phyloP scores from a whole-genome alignment of 2,797 vertebrate species.

The Sphaeramia orbicularis region DNA sequence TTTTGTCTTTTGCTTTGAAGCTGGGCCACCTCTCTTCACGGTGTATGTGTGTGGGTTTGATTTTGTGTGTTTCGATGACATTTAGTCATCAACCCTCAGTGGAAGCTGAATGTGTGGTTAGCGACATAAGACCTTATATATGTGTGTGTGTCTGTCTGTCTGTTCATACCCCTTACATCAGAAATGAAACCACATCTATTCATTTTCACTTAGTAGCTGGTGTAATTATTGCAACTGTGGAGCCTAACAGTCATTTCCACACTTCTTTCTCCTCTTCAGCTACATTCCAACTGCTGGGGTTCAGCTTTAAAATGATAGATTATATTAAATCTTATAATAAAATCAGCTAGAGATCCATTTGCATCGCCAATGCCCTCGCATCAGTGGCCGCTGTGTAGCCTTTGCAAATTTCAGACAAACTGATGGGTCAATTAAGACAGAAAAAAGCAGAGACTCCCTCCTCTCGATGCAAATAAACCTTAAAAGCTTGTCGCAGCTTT shows the following conservation, averaged over 20 bases:
- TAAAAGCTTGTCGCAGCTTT: slow-evolving; percentile 70
- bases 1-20: slow-evolving; percentile 27
- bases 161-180: slow-evolving; percentile 22
- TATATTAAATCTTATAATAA: slow-evolving; percentile 34
- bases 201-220: slow-evolving; percentile 12
- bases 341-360: slow-evolving; percentile 45
- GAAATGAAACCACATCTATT: slow-evolving; percentile 24
- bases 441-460: slow-evolving; percentile 57
- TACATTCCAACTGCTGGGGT: slow-evolving; percentile 31
- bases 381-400: slow-evolving; percentile 31
- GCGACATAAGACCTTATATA: slow-evolving; percentile 32
- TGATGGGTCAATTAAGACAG: slow-evolving; percentile 69
- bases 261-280: slow-evolving; percentile 20
- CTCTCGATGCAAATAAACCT: slow-evolving; percentile 75
- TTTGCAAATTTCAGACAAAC: slow-evolving; percentile 58
- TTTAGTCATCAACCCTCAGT: slow-evolving; percentile 45
- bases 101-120: slow-evolving; percentile 32
- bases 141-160: not conserved
- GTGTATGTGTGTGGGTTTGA: not conserved
- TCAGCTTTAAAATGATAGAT: slow-evolving; percentile 18
- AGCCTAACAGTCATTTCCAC: slow-evolving; percentile 18
- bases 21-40: not conserved
- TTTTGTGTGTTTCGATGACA: slow-evolving; percentile 23
- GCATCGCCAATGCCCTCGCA: slow-evolving; percentile 36
- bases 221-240: slow-evolving; percentile 35